A percentile compares a stretch with the other conserved stretches of the same genome.
Evolutionary conservation across 2,113 vertebrate species (phyloP).

Genomic region (Pseudorectes ferrugineus): DNA sequence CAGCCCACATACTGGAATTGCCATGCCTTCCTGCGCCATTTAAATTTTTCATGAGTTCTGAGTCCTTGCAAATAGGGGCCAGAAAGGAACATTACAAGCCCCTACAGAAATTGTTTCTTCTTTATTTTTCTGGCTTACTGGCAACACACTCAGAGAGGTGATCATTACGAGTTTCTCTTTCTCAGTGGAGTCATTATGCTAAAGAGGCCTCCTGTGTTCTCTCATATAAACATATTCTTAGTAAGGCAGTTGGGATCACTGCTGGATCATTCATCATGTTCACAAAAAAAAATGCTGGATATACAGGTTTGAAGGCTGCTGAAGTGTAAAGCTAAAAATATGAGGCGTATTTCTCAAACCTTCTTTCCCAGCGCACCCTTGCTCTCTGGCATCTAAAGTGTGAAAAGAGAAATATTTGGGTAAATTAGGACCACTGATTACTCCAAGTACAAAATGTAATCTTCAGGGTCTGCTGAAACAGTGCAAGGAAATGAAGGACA

Average conservation of each 20-base stretch:
- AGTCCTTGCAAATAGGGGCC: neutral
- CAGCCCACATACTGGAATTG: constrained; percentile 21
- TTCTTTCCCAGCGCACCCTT: neutral
- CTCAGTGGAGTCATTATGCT: constrained; percentile 49
- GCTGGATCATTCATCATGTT: constrained; percentile 1
- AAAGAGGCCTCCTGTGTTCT: constrained; percentile 17
- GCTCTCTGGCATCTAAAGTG: neutral
- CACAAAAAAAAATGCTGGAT: neutral
- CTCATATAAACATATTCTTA: neutral
- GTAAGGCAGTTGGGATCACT: neutral
- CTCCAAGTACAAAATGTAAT: neutral
- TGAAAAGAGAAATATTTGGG: neutral
- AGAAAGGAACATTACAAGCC: neutral
- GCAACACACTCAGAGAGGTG: neutral
- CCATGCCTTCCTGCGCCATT: neutral
- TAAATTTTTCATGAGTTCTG: constrained; percentile 50
- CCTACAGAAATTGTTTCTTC: neutral
- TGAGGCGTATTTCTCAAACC: neutral
- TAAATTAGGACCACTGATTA: neutral
- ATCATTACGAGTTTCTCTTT: neutral
- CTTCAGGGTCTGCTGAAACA: neutral
- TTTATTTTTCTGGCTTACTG: constrained; percentile 48
- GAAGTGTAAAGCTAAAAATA: neutral
- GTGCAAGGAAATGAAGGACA: neutral
- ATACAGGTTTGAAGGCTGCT: neutral